Base-by-base conservation (phyloP, 53 echinoderm and acorn worm species). In the Holothuria scabra region DNA sequence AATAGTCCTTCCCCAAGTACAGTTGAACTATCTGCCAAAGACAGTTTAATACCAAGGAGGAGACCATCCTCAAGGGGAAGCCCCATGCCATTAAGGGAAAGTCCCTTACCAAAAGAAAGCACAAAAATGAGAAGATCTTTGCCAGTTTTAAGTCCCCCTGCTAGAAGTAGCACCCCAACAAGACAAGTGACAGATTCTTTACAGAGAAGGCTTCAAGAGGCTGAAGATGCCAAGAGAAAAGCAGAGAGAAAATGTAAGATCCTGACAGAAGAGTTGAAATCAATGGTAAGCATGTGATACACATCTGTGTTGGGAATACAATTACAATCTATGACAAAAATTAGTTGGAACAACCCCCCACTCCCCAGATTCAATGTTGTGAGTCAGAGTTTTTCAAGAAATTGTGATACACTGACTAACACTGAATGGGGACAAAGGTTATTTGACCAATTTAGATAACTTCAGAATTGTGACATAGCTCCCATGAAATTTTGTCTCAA, bases 201-300 rank as follows among this genome's bases (percentile, higher is more conserved):
- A 11, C 61, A 69, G 34, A 86, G 84, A 65, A 85, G 62, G 62
- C 61, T 89, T 24, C 80, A 76, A 84, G 90, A 88, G 46, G 59
- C 91, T 30, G 94, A 93, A 74, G 49, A 66, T 13, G 13, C 60
- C 21, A 89, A 86, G 66, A 93, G 89, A 75, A 93, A 86, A 56
- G 64, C 91, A 46, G 94, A 93, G 28, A 88, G 85, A 30, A 71
- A 88, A 35, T 86, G 84, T 76, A 90, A 89, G 67, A 69, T 84
- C 6, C 81, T 93, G 33, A 55, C 82, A 44, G 91, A 83, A 24
- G 94, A 93, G 59, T 83, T 91, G 49, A 86, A 78, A 34, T 86
- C 84, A 84, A 49, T 91, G 88, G 94, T 93, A 79, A 91, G 91
- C 30, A 25, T 52, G 52, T 52, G 52, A 52, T 52, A 18, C 18